Base-by-base conservation (phyloP, 2,113 vertebrate species). In the Stictonetta naevosa region DNA sequence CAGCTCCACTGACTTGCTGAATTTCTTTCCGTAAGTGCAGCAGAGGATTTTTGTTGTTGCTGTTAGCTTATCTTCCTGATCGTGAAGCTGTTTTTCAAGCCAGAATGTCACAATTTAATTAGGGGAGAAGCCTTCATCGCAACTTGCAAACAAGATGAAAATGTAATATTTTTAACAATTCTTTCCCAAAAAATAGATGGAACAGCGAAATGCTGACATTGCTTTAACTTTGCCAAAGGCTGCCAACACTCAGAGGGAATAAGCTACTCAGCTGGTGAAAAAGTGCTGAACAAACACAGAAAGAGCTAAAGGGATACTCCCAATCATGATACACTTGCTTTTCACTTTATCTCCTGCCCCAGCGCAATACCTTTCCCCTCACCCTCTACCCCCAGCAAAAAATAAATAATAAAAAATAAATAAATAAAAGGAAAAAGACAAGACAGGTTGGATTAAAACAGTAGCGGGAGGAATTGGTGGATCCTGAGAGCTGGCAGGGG, bases 241-340 rank as follows among this genome's bases (percentile, higher is more conserved):
- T 97, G 96, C 96, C 96, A 96, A 58, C 95, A 92, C 86, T 95
- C 74, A 0, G 18, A 95, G 84, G 93, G 94, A 95, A 95, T 92
- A 95, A 95, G 83, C 96, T 95, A 19, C 84, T 96, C 94, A 96
- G 94, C 86, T 95, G 95, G 95, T 1, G 21, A 92, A 93, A 97
- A 97, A 95, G 95, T 96, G 95, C 95, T 97, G 96, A 97, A 93
- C 94, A 96, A 95, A 97, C 96, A 97, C 56, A 82, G 93, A 92
- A 94, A 75, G 93, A 90, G 85, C 96, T 96, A 79, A 86, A 95
- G 89, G 94, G 93, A 95, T 95, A 96, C 94, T 95, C 96, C 94
- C 95, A 89, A 48, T 67, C 91, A 87, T 84, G 89, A 92, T 93
- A 91, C 67, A 89, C 86, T 93, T 13, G 2, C 73, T 79, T 93